Base-by-base conservation (phyloP, 2,888 invertebrate genomes). In the Campopleginae sp. region DNA sequence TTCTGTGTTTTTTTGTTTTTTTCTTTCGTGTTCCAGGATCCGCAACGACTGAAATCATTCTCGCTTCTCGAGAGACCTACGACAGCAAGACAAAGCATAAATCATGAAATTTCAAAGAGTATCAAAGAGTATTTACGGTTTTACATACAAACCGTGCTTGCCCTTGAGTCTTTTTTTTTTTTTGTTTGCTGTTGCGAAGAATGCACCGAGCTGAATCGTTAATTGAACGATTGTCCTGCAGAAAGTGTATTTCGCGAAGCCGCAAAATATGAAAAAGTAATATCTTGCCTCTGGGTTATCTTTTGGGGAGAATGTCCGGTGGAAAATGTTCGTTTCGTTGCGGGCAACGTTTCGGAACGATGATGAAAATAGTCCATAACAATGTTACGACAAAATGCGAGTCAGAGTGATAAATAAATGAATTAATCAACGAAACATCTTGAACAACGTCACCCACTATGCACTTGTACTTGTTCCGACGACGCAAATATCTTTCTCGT, bases 21-120 rank as follows among this genome's bases (percentile, higher is more conserved):
- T 70, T 63, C 54, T 88, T 86, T 87, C 84, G 86, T 86, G 88
- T 87, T 87, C 90, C 89, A 86, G 88, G 68, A 84, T 58, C 88
- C 83, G 82, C 90, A 88, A 86, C 90, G 90, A 88, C 89, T 89
- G 90, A 89, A 90, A 91, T 88, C 89, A 89, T 87, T 88, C 85
- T 90, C 88, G 87, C 90, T 88, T 89, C 89, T 89, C 88, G 89
- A 86, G 17, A 77, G 86, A 91, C 91, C 92, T 92, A 92, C 87
- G 91, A 92, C 91, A 91, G 88, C 90, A 92, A 92, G 90, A 92
- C 87, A 90, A 90, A 91, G 91, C 87, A 88, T 90, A 91, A 90
- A 92, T 91, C 91, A 91, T 90, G 91, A 90, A 91, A 88, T 76
- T 87, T 77, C 72, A 46, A 71, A 10, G 48, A 31, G 54, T 61